Evolutionary conservation across 2,797 vertebrate species (phyloP).

Genomic region (Sebastes minor): DNA sequence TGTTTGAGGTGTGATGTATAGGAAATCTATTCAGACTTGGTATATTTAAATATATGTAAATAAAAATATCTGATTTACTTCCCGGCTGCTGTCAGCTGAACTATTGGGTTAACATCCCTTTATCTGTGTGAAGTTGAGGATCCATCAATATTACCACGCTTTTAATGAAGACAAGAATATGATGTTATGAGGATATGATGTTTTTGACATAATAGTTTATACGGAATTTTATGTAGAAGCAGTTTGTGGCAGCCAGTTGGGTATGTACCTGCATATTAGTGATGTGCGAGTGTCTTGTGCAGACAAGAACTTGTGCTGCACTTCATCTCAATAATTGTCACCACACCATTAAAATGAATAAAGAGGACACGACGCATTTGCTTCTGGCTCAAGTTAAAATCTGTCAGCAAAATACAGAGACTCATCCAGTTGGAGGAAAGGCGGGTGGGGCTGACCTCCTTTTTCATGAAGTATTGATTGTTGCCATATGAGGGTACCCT

Average conservation of each 20-base stretch:
- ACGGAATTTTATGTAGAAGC: neutral
- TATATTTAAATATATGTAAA: neutral
- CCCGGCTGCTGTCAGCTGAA: neutral
- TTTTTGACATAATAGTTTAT: neutral
- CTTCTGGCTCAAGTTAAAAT: neutral
- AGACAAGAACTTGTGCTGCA: neutral
- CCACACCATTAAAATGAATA: neutral
- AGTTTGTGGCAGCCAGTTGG: neutral
- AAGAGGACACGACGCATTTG: neutral
- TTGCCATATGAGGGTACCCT: conserved; percentile 6
- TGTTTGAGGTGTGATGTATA: neutral
- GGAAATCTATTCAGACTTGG: neutral
- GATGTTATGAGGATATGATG: neutral
- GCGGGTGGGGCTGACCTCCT: conserved; percentile 1
- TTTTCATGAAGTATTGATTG: conserved; percentile 32
- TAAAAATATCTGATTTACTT: neutral
- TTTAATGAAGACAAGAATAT: neutral
- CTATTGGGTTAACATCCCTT: neutral
- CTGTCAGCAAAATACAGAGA: neutral
- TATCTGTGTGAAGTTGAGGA: neutral
- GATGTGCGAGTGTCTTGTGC: neutral
- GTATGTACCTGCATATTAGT: neutral
- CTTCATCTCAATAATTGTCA: neutral
- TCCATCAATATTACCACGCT: neutral
- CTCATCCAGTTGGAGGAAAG: neutral